A percentile compares a stretch with the other conserved stretches of the same genome.
These are phyloP conservation scores for Bos javanicus DNA, from an alignment of 2,113 vertebrate species.

Conservation along the genomic window DNA sequence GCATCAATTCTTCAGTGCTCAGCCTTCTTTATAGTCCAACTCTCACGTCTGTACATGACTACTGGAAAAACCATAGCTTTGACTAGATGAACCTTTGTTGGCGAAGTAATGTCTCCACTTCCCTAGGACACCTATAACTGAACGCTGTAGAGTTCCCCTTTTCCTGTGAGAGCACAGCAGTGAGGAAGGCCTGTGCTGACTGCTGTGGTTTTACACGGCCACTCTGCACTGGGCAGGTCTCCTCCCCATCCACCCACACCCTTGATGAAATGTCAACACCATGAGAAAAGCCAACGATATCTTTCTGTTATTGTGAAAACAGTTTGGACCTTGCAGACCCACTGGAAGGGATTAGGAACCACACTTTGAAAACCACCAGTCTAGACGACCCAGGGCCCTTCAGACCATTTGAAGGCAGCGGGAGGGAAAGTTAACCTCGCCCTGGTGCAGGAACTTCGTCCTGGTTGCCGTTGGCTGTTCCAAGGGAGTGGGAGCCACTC, in stretches of 20 bases:
- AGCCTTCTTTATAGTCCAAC: not conserved
- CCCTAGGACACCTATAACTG: not conserved
- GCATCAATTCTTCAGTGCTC: not conserved
- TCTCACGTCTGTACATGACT: not conserved
- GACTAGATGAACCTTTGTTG: not conserved
- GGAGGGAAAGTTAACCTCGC: too few species aligned
- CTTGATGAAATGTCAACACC: not conserved
- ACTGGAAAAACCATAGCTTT: not conserved
- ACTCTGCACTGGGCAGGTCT: not conserved
- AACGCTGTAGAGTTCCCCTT: not conserved
- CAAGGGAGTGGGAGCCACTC: not conserved
- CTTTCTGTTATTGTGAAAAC: not conserved
- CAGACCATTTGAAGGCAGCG: not conserved
- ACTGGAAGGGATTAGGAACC: not conserved
- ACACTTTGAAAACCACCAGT: not conserved
- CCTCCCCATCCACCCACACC: too few species aligned
- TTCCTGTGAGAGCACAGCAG: not conserved
- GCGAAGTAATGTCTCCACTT: not conserved
- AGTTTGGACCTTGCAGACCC: not conserved
- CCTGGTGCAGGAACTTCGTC: rapidly evolving
- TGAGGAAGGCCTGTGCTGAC: rapidly evolving
- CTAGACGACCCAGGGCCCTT: not conserved
- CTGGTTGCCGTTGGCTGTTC: not conserved
- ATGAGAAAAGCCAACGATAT: not conserved
- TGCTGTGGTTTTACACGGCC: rapidly evolving